These are phyloP conservation scores for Lepus townsendii DNA, from an alignment of 2,797 vertebrate species.

Conservation along the genomic window DNA sequence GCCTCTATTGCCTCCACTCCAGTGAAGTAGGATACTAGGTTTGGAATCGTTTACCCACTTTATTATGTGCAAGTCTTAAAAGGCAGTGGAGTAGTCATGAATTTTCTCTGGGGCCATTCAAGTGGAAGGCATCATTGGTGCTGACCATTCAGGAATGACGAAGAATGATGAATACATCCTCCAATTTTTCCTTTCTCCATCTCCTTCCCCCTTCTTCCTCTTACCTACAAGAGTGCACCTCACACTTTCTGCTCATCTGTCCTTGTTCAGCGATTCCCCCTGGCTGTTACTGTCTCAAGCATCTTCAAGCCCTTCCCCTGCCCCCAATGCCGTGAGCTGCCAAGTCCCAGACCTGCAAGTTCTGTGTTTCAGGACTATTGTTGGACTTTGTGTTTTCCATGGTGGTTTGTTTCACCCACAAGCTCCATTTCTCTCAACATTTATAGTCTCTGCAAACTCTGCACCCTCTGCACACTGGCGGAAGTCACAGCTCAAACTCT, in stretches of 20 bases:
- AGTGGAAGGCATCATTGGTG: background rate
- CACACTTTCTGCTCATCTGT: background rate
- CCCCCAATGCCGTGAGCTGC: background rate
- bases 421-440: background rate
- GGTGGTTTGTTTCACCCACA: background rate
- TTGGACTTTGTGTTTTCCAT: background rate
- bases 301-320: background rate
- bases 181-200: background rate
- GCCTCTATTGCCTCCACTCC: background rate
- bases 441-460: background rate
- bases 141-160: background rate
- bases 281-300: background rate
- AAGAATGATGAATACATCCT: background rate
- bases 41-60: background rate
- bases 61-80: background rate
- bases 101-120: background rate
- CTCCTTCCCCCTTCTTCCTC: background rate
- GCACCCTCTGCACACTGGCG: background rate
- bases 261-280: background rate
- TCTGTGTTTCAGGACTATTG: background rate
- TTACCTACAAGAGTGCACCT: background rate
- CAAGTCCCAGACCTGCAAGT: background rate
- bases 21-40: background rate
- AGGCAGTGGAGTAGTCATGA: background rate
- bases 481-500: background rate